Evolutionary conservation across 2,888 invertebrate species (phyloP), one percentile per base, ranked within the genome.

Genomic region (Pristionchus fissidentatus): DNA sequence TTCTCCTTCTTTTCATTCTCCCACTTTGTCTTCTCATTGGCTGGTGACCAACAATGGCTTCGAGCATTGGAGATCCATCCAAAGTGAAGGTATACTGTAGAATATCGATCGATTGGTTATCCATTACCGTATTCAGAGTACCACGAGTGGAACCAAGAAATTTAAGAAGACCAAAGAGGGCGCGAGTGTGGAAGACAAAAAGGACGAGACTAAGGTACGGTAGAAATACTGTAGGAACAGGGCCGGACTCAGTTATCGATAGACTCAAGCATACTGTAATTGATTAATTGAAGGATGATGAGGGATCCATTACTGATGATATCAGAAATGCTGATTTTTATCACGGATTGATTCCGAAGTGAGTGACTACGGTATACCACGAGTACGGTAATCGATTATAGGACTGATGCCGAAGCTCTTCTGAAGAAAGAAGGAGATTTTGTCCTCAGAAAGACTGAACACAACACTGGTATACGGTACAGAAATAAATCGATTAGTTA

Each of bases 251-350:
- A n/a, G n/a, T 52, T 52, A 52, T 52, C 13, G 13, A 52, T 15
- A 52, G 52, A 15, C 52, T 52, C 52, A 15, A 13, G 19, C 13
- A 52, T 46, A 79, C 29, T 79, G 38, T 55, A 38, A 32, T 62
- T 15, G 35, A 62, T 62, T 22, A 35, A 62, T 60, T 83, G 38
- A 73, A 85, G 57, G 75, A 82, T 7, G 86, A 87, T 79, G 87
- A 86, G 29, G 38, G 84, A 60, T 85, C 85, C 19, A 86, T 88
- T 0, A 87, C 88, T 0, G 90, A 89, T 52, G 89, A 89, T 79
- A 86, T 90, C n/a, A 46, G 89, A 15, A 87, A 86, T n/a, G 89
- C 88, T 22, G 89, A 90, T 29, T 90, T 87, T 84, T 90, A 90
- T 85, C 89, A 90, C 79, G 90, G 90, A 7, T 86, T 90, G 13